phyloP scores from a whole-genome alignment of 2,797 vertebrate genomes.

The Urophycis tenuis region DNA sequence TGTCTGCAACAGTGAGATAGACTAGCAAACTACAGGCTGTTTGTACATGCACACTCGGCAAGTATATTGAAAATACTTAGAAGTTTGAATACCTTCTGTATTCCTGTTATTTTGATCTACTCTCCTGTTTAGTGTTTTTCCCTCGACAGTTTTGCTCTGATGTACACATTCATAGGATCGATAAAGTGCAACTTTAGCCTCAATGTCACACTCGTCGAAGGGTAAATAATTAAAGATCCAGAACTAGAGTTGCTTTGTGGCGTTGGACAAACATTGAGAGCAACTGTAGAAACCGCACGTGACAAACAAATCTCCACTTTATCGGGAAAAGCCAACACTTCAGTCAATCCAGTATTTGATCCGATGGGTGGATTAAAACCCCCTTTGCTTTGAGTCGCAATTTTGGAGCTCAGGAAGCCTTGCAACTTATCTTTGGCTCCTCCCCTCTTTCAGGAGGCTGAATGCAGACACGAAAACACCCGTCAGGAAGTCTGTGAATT shows the following conservation, averaged over 20 bases:
- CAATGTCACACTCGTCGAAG: slow-evolving; percentile 49
- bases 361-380: slow-evolving; percentile 32
- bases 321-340: slow-evolving; percentile 30
- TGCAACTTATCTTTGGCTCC: slow-evolving; percentile 37
- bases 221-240: slow-evolving; percentile 41
- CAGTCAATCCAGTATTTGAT: slow-evolving; percentile 33
- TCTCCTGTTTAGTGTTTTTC: neutral
- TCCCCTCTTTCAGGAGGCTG: slow-evolving; percentile 35
- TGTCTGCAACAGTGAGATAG: too few species aligned
- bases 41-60: neutral
- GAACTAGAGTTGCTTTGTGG: slow-evolving; percentile 25
- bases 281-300: neutral
- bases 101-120: neutral
- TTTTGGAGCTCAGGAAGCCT: slow-evolving; percentile 46
- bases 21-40: neutral
- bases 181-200: slow-evolving; percentile 24
- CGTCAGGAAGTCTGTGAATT: slow-evolving; percentile 56
- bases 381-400: slow-evolving; percentile 36
- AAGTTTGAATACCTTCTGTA: neutral
- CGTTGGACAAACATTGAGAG: slow-evolving; percentile 21
- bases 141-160: neutral
- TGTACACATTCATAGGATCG: neutral
- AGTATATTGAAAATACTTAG: neutral
- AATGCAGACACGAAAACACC: slow-evolving; percentile 51
- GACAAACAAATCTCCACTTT: slow-evolving; percentile 3